Conservation (phyloP, 2,888 invertebrate genomes). For the Ypsolopha scabrella region DNA sequence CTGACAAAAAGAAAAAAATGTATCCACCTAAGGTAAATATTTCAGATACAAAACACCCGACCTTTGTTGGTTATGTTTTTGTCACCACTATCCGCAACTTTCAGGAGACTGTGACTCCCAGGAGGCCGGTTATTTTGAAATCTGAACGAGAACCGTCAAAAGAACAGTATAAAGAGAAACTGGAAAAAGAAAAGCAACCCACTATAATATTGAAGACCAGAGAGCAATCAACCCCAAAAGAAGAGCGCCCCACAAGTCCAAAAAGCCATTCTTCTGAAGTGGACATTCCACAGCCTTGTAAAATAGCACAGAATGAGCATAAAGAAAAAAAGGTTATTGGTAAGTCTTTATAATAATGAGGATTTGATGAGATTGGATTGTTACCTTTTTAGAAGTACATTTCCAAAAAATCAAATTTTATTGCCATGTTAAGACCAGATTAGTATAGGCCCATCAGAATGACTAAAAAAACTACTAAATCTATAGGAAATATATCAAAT, state of each 20-base stretch:
- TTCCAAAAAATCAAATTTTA: background rate
- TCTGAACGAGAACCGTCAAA: constrained; percentile 52
- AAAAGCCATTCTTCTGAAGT: constrained; percentile 51
- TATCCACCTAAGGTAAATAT: constrained; percentile 9
- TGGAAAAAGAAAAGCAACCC: constrained; percentile 68
- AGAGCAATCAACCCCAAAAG: constrained; percentile 66
- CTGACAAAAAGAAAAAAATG: constrained; percentile 27
- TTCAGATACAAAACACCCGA: background rate
- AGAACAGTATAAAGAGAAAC: constrained; percentile 45
- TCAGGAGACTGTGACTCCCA: constrained; percentile 41
- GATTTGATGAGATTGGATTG: background rate
- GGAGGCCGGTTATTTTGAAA: constrained; percentile 57
- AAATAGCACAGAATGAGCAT: constrained; percentile 65
- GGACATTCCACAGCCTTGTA: constrained; percentile 44
- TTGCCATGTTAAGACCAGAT: too few species aligned
- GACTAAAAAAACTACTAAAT: too few species aligned
- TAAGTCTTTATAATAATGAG: constrained; percentile 12
- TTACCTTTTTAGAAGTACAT: constrained; percentile 27
- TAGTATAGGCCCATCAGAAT: too few species aligned
- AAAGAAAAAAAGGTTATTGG: constrained; percentile 51
- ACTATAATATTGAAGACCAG: constrained; percentile 78
- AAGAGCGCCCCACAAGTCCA: constrained; percentile 73
- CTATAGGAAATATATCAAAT: too few species aligned
- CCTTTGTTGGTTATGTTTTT: background rate
- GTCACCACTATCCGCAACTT: constrained; percentile 9